Conservation (phyloP, 2,888 invertebrate genomes). For the Macropis europaea region DNA sequence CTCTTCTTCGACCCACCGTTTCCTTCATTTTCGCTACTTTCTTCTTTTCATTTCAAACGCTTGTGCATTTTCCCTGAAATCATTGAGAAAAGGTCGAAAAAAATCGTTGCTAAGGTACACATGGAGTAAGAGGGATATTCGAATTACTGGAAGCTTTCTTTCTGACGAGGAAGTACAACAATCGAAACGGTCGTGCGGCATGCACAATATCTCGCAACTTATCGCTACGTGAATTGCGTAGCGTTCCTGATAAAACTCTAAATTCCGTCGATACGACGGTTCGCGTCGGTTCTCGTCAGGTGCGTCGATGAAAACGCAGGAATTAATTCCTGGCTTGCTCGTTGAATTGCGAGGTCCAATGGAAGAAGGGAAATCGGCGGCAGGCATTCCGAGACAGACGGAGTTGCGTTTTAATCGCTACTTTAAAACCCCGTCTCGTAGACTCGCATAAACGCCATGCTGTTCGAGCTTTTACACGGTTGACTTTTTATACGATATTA, state of each 20-base stretch:
- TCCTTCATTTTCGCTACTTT: too few species aligned
- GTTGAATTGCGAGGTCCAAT: neutral
- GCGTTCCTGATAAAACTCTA: conserved; percentile 9
- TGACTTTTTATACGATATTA: neutral
- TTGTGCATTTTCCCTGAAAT: neutral
- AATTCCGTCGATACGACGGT: neutral
- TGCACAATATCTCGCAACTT: neutral
- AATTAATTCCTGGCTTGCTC: neutral
- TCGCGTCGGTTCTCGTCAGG: neutral
- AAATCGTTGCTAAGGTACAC: too few species aligned
- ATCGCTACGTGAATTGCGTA: neutral
- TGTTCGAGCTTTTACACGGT: neutral
- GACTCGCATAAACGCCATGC: neutral
- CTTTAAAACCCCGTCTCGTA: neutral
- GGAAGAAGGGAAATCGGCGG: neutral
- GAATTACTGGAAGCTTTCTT: neutral
- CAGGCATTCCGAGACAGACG: neutral
- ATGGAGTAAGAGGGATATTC: neutral
- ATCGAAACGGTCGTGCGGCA: neutral
- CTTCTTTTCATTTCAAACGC: neutral
- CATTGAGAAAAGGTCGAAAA: neutral
- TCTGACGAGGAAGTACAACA: neutral
- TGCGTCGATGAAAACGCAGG: neutral
- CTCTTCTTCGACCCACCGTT: too few species aligned
- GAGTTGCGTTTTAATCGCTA: neutral